phyloP scores from a whole-genome alignment of 2,797 vertebrate genomes.

The Cyprinella venusta region DNA sequence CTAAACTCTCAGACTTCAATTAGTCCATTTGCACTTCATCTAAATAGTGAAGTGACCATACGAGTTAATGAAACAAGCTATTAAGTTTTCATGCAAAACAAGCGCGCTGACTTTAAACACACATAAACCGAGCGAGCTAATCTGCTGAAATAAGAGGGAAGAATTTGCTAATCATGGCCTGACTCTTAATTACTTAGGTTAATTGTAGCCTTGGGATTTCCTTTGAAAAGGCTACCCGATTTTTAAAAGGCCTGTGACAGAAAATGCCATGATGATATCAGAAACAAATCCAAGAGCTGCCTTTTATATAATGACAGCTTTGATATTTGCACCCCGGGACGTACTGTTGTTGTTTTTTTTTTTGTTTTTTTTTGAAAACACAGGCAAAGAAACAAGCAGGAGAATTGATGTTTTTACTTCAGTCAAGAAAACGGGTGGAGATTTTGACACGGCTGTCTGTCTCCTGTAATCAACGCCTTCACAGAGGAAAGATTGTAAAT shows the following conservation, averaged over 20 bases:
- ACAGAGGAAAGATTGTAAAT: not conserved
- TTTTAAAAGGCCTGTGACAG: slow-evolving; percentile 58
- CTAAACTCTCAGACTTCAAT: slow-evolving; percentile 55
- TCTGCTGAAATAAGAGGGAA: slow-evolving; percentile 75
- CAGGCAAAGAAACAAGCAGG: slow-evolving; percentile 60
- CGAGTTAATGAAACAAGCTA: slow-evolving; percentile 53
- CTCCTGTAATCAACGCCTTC: slow-evolving; percentile 25
- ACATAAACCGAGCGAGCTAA: slow-evolving; percentile 71
- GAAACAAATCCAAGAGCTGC: slow-evolving; percentile 64
- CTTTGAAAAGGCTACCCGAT: slow-evolving; percentile 60
- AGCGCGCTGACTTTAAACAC: slow-evolving; percentile 58
- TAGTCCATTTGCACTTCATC: slow-evolving; percentile 53
- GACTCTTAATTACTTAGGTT: slow-evolving; percentile 82
- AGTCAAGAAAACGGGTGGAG: slow-evolving; percentile 41
- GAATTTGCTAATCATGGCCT: slow-evolving; percentile 81
- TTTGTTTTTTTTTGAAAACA: slow-evolving; percentile 69
- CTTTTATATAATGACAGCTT: slow-evolving; percentile 71
- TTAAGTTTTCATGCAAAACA: slow-evolving; percentile 62
- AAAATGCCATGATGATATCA: slow-evolving; percentile 63
- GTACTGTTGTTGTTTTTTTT: slow-evolving; percentile 65
- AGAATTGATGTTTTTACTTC: slow-evolving; percentile 36
- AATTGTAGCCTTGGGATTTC: slow-evolving; percentile 77
- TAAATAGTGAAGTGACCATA: slow-evolving; percentile 52
- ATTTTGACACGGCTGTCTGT: slow-evolving; percentile 61
- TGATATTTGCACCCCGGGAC: slow-evolving; percentile 74